These are phyloP conservation scores for Stenopsyche tienmushanensis DNA, from an alignment of 1,140 invertebrate species.

Conservation along the genomic window DNA sequence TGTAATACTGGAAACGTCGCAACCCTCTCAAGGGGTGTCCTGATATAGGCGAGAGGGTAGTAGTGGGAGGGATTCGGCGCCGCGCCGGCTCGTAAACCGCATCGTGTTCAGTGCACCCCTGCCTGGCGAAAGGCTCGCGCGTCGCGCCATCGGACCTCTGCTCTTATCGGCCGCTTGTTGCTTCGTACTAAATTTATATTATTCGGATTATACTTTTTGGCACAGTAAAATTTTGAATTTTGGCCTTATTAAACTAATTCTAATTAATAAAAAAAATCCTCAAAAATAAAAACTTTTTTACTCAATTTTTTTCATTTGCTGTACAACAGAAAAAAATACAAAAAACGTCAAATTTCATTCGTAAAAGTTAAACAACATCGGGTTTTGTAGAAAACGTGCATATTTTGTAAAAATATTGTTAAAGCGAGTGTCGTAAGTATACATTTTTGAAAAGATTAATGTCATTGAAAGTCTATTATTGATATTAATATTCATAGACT, in stretches of 20 bases:
- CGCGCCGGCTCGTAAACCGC: conserved; percentile 9
- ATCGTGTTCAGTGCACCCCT: conserved; percentile 33
- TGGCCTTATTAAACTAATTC: conserved; percentile 1
- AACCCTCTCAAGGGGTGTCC: conserved; percentile 18
- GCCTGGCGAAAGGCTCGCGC: conserved; percentile 33
- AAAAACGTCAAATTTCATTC: too few species aligned
- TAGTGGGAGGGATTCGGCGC: conserved; percentile 7
- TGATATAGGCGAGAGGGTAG: conserved; percentile 3
- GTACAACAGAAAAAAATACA: too few species aligned
- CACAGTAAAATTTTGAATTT: not conserved
- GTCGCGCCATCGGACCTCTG: conserved; percentile 17
- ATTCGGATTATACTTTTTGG: not conserved
- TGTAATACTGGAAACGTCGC: not conserved
- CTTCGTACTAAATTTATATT: conserved; percentile 10
- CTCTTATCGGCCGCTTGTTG: conserved; percentile 37
- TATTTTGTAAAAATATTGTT: too few species aligned
- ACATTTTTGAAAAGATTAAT: too few species aligned
- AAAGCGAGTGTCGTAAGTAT: too few species aligned
- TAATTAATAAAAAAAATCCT: too few species aligned
- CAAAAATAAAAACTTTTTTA: too few species aligned
- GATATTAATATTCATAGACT: too few species aligned
- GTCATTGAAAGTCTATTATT: too few species aligned
- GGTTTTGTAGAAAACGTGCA: too few species aligned
- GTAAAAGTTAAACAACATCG: too few species aligned
- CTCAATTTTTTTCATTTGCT: too few species aligned